Conservation (phyloP, 2,888 invertebrate genomes). For the Myathropa florea region DNA sequence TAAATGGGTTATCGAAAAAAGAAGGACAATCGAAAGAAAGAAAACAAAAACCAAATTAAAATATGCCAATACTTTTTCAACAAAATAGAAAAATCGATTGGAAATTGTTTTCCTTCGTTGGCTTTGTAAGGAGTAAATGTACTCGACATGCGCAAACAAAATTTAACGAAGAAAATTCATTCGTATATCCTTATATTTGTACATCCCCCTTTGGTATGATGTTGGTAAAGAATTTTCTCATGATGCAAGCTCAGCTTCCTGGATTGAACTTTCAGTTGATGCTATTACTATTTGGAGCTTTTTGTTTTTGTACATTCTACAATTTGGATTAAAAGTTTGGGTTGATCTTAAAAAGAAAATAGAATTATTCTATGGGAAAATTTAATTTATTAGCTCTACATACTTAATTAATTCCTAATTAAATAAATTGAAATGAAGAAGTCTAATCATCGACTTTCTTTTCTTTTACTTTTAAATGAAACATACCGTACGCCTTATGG, state of each 20-base stretch:
- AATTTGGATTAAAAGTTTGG: background rate
- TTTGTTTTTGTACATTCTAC: background rate
- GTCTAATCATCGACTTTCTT: too few relatives aligned
- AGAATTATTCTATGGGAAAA: too few relatives aligned
- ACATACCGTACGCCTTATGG: too few relatives aligned
- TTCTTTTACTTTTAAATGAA: too few relatives aligned
- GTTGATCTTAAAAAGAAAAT: background rate
- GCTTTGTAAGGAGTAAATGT: slow-evolving; percentile 1
- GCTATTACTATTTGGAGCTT: background rate
- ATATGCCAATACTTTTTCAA: background rate
- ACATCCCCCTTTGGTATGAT: background rate
- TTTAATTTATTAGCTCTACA: too few relatives aligned
- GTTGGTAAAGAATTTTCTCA: background rate
- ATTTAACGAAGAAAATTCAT: slow-evolving; percentile 22
- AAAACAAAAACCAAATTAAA: slow-evolving; percentile 12
- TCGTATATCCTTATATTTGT: background rate
- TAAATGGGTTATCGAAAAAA: background rate
- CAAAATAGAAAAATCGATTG: slow-evolving; percentile 49
- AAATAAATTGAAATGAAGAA: too few relatives aligned
- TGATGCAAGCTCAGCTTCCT: background rate
- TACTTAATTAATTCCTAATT: too few relatives aligned
- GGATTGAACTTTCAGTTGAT: background rate
- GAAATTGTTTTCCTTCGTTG: slow-evolving; percentile 37
- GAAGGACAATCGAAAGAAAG: background rate
- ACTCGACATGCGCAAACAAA: slow-evolving; percentile 9